Conservation (phyloP, 2,113 vertebrate species). For the Xenopus laevis region DNA sequence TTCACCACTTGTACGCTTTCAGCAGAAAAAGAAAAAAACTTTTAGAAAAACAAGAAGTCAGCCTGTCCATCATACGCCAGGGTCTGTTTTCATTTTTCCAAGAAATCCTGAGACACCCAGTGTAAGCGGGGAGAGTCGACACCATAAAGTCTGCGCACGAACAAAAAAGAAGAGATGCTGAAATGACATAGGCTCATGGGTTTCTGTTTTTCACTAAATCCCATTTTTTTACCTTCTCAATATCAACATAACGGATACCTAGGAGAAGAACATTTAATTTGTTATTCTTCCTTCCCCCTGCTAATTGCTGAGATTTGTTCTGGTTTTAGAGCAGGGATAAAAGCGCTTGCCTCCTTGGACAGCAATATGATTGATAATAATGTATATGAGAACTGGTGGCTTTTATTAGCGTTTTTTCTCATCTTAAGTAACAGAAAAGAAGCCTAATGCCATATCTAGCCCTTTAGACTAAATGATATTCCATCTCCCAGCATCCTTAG, state of each 20-base stretch:
- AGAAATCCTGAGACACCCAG: constrained; percentile 40
- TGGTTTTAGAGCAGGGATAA: too few relatives aligned
- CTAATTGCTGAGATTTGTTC: too few relatives aligned
- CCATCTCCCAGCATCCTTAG: not conserved
- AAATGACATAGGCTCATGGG: constrained; percentile 14
- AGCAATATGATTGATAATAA: too few relatives aligned
- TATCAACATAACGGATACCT: too few relatives aligned
- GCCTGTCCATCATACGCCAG: constrained; percentile 16
- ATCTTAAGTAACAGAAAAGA: too few relatives aligned
- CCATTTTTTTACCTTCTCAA: not conserved
- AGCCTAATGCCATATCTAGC: too few relatives aligned
- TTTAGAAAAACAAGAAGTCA: constrained; percentile 6
- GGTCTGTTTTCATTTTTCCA: constrained; percentile 35
- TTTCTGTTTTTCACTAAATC: constrained; percentile 17
- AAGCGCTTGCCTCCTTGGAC: too few relatives aligned
- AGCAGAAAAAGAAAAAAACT: not conserved
- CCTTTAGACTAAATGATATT: not conserved
- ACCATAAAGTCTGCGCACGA: constrained; percentile 36
- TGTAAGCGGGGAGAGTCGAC: constrained; percentile 27
- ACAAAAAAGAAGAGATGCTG: constrained; percentile 20
- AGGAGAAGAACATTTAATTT: too few relatives aligned
- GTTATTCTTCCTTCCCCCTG: too few relatives aligned
- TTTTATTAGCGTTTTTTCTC: too few relatives aligned
- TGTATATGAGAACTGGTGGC: too few relatives aligned
- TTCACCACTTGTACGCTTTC: too few relatives aligned